Base-by-base conservation (phyloP, 1,140 invertebrate genomes). In the Bombus picipes region DNA sequence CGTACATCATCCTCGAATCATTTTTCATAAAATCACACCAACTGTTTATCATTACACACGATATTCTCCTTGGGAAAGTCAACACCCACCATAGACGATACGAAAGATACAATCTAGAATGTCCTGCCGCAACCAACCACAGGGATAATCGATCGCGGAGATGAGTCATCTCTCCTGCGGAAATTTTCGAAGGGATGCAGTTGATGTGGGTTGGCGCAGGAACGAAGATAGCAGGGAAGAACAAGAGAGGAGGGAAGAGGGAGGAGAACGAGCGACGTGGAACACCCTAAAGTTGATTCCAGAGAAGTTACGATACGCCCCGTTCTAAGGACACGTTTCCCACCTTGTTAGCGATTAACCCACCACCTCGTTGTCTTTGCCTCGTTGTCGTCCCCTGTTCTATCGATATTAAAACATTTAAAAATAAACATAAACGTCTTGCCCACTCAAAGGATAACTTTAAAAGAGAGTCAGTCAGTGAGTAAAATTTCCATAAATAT, bases 131-230 rank as follows among this genome's bases (percentile, higher is more conserved):
- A 73, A 74, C 79, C 86, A 90, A 41, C 43, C 57, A 53, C 43
- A 15, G 78, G 81, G 75, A 91, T 90, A 91, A 92, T 92, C 90
- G 90, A 92, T 92, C 78, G 87, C 37, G 43, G 39, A 75, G 91
- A 92, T 92, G 91, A 92, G 80, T 92, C 91, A 92, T 90, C 85
- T 57, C 89, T 87, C 80, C 74, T 85, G 37, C n/a, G 79, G 75
- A 83, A 92, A 91, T 87, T 89, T 87, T 72, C 73, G 43, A 84
- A 78, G 74, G 75, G 74, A 88, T 84, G 81, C 81, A 32, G 70
- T 68, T 12, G 65, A 66, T 71, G 81, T 83, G 80, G 75, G 47
- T 59, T 76, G 72, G 12, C 53, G 70, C 15, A 28, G 83, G 3
- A 32, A 34, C 47, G 39, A 39, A 13, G 41, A 32, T 43, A 41